Conservation (phyloP, 2,888 invertebrate genomes). For the Temnothorax unifasciatus region DNA sequence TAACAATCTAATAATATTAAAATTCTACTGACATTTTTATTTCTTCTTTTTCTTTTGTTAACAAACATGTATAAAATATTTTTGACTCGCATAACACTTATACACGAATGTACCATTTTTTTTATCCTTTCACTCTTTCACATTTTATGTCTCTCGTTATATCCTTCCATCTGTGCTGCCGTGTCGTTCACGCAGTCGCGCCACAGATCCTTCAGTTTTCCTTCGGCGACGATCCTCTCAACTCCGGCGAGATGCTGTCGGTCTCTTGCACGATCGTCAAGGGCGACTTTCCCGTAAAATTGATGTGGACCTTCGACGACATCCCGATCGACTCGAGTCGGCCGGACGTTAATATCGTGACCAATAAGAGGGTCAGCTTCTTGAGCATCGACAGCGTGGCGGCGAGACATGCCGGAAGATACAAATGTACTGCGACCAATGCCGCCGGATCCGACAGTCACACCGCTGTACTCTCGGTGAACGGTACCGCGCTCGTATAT, state of each 20-base stretch:
- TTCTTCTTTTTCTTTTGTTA: neutral
- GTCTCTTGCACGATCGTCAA: conserved; percentile 89
- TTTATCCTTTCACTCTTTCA: conserved; percentile 1
- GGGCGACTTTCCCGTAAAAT: conserved; percentile 89
- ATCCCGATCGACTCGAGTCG: conserved; percentile 86
- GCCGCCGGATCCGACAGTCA: conserved; percentile 89
- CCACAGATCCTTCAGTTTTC: conserved; percentile 88
- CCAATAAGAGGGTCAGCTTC: conserved; percentile 90
- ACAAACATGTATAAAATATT: neutral
- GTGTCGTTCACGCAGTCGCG: conserved; percentile 86
- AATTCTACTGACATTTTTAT: conserved; percentile 4
- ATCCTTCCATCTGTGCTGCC: conserved; percentile 63
- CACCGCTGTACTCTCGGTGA: conserved; percentile 89
- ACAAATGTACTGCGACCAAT: conserved; percentile 91
- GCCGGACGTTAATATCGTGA: conserved; percentile 89
- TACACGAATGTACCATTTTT: neutral
- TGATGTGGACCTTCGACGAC: conserved; percentile 92
- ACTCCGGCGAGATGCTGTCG: conserved; percentile 88
- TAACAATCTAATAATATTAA: neutral
- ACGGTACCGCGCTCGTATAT: conserved; percentile 87
- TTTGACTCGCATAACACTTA: neutral
- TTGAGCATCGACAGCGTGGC: conserved; percentile 89
- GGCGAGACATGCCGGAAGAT: conserved; percentile 91
- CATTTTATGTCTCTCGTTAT: conserved; percentile 56
- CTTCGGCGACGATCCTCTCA: conserved; percentile 87